Conservation (phyloP, 2,797 vertebrate species). For the Heterohyrax brucei region DNA sequence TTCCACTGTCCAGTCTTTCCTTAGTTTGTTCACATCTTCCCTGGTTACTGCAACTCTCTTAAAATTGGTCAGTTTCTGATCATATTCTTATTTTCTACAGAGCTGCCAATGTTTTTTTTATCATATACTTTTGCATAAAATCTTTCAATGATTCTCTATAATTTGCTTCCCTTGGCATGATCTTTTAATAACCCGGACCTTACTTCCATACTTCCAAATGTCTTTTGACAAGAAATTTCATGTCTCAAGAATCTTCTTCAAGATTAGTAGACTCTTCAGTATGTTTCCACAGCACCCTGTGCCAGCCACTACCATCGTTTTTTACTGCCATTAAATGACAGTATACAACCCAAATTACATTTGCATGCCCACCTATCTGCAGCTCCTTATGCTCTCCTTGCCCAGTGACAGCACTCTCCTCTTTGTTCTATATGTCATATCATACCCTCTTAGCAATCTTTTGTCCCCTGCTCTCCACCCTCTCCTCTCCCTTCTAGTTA, state of each 20-base stretch:
- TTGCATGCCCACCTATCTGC: too few relatives aligned
- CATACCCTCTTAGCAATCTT: too few relatives aligned
- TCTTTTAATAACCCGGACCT: neutral
- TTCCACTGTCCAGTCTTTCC: neutral
- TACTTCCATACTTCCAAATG: neutral
- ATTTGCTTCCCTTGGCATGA: neutral
- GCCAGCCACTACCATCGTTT: neutral
- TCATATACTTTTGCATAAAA: conserved; percentile 25
- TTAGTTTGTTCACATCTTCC: neutral
- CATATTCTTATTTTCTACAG: neutral
- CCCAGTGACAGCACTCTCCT: too few relatives aligned
- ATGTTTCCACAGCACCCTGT: neutral
- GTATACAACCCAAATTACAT: too few relatives aligned
- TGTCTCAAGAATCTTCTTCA: neutral
- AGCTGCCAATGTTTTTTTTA: neutral
- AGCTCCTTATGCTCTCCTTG: too few relatives aligned
- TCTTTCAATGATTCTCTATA: neutral
- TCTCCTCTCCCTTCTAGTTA: too few relatives aligned
- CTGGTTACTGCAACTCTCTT: conserved; percentile 17
- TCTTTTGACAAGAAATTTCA: conserved; percentile 39
- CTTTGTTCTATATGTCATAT: too few relatives aligned
- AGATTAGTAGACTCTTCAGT: neutral
- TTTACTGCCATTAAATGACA: too few relatives aligned
- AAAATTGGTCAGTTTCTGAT: neutral
- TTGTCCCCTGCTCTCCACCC: too few relatives aligned